These are phyloP conservation scores for Tragulus kanchil DNA, from an alignment of 2,113 vertebrate genomes.

Conservation along the genomic window DNA sequence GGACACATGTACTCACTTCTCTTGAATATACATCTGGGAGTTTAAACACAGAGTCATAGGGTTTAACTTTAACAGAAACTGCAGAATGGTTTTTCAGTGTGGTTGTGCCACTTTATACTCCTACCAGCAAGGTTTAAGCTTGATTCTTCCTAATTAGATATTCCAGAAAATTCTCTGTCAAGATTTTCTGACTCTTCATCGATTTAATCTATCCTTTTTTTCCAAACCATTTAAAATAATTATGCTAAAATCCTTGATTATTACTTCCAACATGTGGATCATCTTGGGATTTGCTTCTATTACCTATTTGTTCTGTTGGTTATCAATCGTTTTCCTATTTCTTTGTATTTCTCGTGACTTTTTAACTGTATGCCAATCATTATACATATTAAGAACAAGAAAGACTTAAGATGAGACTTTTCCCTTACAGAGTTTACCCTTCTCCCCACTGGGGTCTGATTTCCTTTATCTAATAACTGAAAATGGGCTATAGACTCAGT, in stretches of 20 bases:
- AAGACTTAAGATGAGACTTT: background rate
- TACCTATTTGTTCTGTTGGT: background rate
- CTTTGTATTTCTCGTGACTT: background rate
- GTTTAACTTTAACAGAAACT: constrained; percentile 25
- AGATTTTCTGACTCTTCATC: background rate
- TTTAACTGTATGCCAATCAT: background rate
- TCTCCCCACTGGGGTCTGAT: background rate
- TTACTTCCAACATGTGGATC: background rate
- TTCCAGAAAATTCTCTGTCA: background rate
- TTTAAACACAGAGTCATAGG: background rate
- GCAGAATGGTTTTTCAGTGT: background rate
- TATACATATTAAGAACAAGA: background rate
- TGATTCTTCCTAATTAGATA: background rate
- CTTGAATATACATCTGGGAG: background rate
- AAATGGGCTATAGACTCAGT: background rate
- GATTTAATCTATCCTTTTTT: background rate
- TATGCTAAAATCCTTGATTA: background rate
- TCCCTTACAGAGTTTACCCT: background rate
- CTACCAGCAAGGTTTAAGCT: background rate
- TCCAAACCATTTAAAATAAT: background rate
- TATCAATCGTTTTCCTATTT: background rate
- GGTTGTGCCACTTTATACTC: background rate
- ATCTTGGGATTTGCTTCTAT: background rate
- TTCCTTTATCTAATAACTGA: background rate
- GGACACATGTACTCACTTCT: background rate